Conservation (phyloP, 2,888 invertebrate species). For the Siphlonurus alternatus region DNA sequence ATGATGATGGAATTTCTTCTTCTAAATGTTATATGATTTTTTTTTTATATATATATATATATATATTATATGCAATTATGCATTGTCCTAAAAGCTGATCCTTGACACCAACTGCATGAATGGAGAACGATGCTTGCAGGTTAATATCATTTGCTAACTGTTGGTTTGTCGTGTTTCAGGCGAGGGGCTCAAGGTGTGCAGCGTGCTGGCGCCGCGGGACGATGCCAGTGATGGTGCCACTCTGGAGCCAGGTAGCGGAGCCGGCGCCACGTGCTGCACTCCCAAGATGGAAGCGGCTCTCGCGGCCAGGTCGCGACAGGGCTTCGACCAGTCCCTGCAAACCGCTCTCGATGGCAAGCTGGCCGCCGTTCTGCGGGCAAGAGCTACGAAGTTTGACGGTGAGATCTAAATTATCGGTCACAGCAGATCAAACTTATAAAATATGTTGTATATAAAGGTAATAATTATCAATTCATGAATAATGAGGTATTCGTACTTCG, state of each 20-base stretch:
- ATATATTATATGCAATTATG: too few relatives aligned
- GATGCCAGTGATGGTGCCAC: not conserved
- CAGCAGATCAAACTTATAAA: too few relatives aligned
- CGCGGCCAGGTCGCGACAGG: not conserved
- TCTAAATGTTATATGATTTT: too few relatives aligned
- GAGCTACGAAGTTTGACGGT: conserved; percentile 28
- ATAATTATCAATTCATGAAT: too few relatives aligned
- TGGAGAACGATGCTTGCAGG: too few relatives aligned
- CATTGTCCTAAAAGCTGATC: too few relatives aligned
- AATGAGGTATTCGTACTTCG: too few relatives aligned
- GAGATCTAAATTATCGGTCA: conserved; percentile 17
- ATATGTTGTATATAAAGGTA: too few relatives aligned
- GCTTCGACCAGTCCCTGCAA: not conserved
- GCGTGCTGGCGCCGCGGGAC: not conserved
- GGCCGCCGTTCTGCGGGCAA: conserved; percentile 23
- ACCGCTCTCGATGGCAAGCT: conserved; percentile 16
- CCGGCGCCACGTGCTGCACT: not conserved
- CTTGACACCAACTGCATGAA: too few relatives aligned
- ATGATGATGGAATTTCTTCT: too few relatives aligned
- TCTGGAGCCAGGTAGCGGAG: not conserved
- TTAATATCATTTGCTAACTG: too few relatives aligned
- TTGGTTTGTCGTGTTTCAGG: not conserved
- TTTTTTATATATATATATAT: too few relatives aligned
- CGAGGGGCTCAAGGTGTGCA: not conserved
- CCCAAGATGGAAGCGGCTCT: not conserved